Conservation (phyloP, 2,113 vertebrate species). For the Gallinago jamesoni region DNA sequence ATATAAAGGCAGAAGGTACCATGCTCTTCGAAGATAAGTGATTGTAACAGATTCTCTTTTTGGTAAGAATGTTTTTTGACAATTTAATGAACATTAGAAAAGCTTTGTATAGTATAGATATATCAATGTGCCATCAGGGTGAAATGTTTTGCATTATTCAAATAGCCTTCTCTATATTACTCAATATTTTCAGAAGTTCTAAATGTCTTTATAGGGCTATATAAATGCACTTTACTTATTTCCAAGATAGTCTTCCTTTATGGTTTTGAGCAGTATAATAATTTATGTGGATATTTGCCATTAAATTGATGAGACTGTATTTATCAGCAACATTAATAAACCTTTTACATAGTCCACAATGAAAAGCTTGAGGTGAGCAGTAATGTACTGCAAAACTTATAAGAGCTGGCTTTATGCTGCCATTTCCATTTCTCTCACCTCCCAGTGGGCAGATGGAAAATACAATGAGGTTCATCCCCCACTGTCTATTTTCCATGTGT, state of each 20-base stretch:
- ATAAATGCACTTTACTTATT: constrained; percentile 65
- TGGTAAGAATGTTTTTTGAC: constrained; percentile 53
- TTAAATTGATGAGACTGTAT: constrained; percentile 25
- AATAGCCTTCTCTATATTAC: constrained; percentile 40
- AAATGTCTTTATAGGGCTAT: constrained; percentile 18
- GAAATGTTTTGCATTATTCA: constrained; percentile 64
- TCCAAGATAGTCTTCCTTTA: constrained; percentile 68
- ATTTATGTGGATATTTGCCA: constrained; percentile 23
- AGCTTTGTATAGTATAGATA: constrained; percentile 42
- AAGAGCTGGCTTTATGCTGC: background rate
- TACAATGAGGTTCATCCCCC: background rate
- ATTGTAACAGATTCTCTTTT: constrained; percentile 46
- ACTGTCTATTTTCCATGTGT: background rate
- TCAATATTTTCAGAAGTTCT: constrained; percentile 42
- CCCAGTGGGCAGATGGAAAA: constrained; percentile 17
- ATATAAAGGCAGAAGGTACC: constrained; percentile 41
- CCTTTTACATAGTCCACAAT: background rate
- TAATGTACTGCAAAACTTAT: background rate
- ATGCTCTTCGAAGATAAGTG: constrained; percentile 20
- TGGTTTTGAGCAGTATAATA: constrained; percentile 32
- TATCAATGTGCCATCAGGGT: constrained; percentile 56
- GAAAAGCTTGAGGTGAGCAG: constrained; percentile 22
- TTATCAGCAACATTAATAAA: constrained; percentile 10
- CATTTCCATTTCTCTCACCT: constrained; percentile 31
- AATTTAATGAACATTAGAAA: constrained; percentile 58